phyloP scores from a whole-genome alignment of 2,888 invertebrate genomes.

The Protonemura montana region DNA sequence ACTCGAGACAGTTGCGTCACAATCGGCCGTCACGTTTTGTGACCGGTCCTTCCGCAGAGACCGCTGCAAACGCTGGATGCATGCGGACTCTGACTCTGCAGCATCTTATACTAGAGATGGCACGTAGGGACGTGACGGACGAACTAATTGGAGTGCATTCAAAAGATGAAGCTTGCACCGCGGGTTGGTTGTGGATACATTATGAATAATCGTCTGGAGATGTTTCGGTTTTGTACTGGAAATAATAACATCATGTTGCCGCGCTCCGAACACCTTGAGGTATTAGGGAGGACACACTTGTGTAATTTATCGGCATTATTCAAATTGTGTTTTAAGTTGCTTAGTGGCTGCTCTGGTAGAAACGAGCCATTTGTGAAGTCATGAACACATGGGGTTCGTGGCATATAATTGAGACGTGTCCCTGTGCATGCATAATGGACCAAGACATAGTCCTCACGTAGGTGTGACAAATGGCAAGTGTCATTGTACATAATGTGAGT shows the following conservation, averaged over 20 bases:
- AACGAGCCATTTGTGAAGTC: too few species aligned
- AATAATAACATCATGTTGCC: not conserved
- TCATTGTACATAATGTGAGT: too few species aligned
- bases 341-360: not conserved
- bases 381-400: not conserved
- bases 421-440: too few species aligned
- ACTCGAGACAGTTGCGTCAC: not conserved
- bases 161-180: not conserved
- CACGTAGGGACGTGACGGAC: not conserved
- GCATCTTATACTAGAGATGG: too few species aligned
- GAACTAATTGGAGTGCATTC: not conserved
- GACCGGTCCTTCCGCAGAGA: not conserved
- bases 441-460: too few species aligned
- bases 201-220: not conserved
- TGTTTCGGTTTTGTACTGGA: not conserved
- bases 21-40: not conserved
- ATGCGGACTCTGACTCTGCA: not conserved
- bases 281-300: not conserved
- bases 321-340: not conserved
- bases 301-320: not conserved
- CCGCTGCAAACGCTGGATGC: not conserved
- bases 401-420: too few species aligned
- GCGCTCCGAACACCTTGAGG: not conserved
- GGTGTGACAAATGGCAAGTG: too few species aligned
- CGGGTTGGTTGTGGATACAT: not conserved